Evolutionary conservation across 2,113 vertebrate genomes (phyloP), one percentile per base, ranked within the genome.

Genomic region (Rhagologus leucostigma): DNA sequence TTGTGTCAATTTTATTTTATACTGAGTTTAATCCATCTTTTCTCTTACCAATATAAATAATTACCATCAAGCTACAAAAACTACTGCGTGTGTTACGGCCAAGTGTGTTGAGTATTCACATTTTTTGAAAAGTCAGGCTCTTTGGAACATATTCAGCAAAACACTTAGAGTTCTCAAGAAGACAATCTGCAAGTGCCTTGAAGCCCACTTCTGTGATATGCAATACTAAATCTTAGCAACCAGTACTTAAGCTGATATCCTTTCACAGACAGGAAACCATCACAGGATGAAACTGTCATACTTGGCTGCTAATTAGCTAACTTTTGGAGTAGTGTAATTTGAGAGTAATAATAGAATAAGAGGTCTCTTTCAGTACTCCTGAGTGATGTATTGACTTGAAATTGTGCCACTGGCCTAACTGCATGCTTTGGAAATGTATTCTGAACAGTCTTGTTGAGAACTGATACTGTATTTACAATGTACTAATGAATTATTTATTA

Each of bases 301-400:
- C 78, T 89, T 96, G 87, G 84, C 87, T 94, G 93, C 94, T 96
- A 96, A 97, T 96, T 96, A 93, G 76, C 63, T 93, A 94, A 94
- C 91, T 87, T 95, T 91, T 90, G 67, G 74, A 90, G 91, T 73
- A 83, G 70, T 56, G 89, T 79, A 96, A 87, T 96, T 96, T 93
- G 77, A 96, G 91, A 87, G 78, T 65, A 95, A 91, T 94, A 96
- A 95, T 91, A 96, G 94, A 97, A 97, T 94, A 87, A 97, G 89
- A 95, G 81, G 62, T 94, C 70, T 93, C 89, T 96, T 95, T 96
- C 93, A 92, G 81, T 94, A 65, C 84, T 94, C 91, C 87, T 94
- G 69, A 89, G 94, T 89, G 93, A 96, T 95, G 78, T 89, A 96
- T 87, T 96, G 67, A 69, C 74, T 96, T 96, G 89, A 91, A 95